Base-by-base conservation (phyloP, 2,888 invertebrate species). In the Rhogogaster chlorosoma region DNA sequence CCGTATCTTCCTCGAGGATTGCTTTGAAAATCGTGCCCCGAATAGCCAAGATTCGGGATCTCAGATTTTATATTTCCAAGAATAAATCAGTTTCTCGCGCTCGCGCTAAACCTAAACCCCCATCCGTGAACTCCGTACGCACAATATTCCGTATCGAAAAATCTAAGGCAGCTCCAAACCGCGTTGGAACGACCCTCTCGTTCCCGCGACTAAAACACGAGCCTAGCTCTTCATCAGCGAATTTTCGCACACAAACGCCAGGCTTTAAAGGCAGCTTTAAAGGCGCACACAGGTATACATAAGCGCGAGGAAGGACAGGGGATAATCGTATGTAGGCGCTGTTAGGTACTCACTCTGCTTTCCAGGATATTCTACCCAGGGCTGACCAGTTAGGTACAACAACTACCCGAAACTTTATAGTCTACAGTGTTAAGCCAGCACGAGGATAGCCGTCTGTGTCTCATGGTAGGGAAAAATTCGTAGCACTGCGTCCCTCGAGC, bases 271-370 rank as follows among this genome's bases (percentile, higher is more conserved):
- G 22, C 75, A 75, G 75, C 75, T 75, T 75, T 75, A 75, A 75
- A 36, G 32, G 18, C 29, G n/a, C 61, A 12, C 61, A 12, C 61
- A 32, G 22, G 2, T 32, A 36, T 70, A 70, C 45, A 29, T 22
- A 75, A 45, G 42, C 42, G n/a, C 15, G 42, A 10, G 75, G 26
- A 22, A 45, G 26, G 42, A 73, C 22, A 2, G 77, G 77, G 29
- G 7, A 53, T 18, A 77, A 77, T 77, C 53, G 53, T 77, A 53
- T 53, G 53, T 53, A 77, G 77, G 53, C 77, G 49, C 71, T 42
- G 77, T 53, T 15, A 12, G 77, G 61, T 85, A 85, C 85, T 85
- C 84, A 85, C 85, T 85, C 83, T 85, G 85, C 83, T 82, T 77
- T 57, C 75, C 85, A 77, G 85, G 77, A 84, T 61, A 84, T 86